Evolutionary conservation across 2,797 vertebrate genomes (phyloP), one percentile per base, ranked within the genome.

Genomic region (Knipowitschia caucasica): DNA sequence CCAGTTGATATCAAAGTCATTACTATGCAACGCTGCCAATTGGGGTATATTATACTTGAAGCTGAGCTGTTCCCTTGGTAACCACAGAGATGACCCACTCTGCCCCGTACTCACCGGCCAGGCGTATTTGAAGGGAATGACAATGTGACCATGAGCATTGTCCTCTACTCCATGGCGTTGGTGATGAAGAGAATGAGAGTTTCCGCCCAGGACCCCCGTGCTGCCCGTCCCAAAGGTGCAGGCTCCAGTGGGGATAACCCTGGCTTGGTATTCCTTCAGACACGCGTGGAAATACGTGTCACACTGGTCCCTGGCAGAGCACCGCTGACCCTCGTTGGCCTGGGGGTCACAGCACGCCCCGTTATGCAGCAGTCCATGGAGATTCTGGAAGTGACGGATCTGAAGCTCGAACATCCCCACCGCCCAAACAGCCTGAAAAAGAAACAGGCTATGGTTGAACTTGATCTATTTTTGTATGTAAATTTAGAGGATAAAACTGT

Each of bases 261-360:
- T 86, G 44, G 82, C 73, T 82, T 92, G 92, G 73, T 93, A 93
- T 79, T 93, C 91, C 84, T 92, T 92, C 25, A 93, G 88, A 62
- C 92, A 93, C 58, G 82, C 88, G 23, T 73, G 83, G 70, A 93
- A 92, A 59, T 86, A 91, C 9, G 90, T 91, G 65, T 87, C 90
- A 56, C 92, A 93, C 23, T 87, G 88, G 65, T 88, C 86, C 36
- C 34, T 64, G 27, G 77, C 64, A 6, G 90, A 89, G 50, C 91
- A 91, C 35, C 60, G 87, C 34, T 86, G 80, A 23, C 78, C 86
- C 27, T 63, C 75, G 0, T 51, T 71, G 42, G 63, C 50, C 66
- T 72, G 80, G 61, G 72, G 75, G 80, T 92, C 91, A 27, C 92
- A 93, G 87, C 92, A 93, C 29, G 85, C 78, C 15, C 85, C 90